Evolutionary conservation across 2,888 invertebrate species (phyloP).

Genomic region (Oscheius sp.): DNA sequence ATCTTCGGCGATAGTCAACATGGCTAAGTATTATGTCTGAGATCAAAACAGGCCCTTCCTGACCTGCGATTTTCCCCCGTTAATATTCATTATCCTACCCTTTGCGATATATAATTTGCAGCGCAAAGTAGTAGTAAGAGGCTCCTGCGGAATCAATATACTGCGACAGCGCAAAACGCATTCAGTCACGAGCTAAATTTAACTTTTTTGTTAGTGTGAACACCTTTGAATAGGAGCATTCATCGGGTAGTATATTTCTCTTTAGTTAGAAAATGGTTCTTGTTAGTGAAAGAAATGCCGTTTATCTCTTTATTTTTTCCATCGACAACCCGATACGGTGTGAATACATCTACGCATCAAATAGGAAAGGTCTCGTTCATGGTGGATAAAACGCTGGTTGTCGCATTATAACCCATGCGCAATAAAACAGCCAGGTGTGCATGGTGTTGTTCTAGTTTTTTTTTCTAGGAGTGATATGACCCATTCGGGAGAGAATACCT

Average conservation of each 20-base stretch:
- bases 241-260: neutral
- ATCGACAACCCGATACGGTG: no score
- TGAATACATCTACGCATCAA: no score
- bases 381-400: no score
- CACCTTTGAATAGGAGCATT: neutral
- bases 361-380: no score
- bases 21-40: no score
- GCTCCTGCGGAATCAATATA: constrained; percentile 33
- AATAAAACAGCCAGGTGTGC: neutral
- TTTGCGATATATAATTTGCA: constrained; percentile 28
- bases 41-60: neutral
- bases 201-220: neutral
- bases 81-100: constrained; percentile 22
- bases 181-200: constrained; percentile 23
- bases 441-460: neutral
- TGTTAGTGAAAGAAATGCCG: neutral
- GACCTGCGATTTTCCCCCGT: neutral
- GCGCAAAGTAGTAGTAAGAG: constrained; percentile 20
- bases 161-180: constrained; percentile 30
- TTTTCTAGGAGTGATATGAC: neutral
- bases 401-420: neutral
- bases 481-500: neutral
- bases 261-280: neutral
- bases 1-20: no score
- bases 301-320: neutral